Evolutionary conservation across 2,888 invertebrate species (phyloP), one percentile per base, ranked within the genome.

Genomic region (Drosophila fungiperda): DNA sequence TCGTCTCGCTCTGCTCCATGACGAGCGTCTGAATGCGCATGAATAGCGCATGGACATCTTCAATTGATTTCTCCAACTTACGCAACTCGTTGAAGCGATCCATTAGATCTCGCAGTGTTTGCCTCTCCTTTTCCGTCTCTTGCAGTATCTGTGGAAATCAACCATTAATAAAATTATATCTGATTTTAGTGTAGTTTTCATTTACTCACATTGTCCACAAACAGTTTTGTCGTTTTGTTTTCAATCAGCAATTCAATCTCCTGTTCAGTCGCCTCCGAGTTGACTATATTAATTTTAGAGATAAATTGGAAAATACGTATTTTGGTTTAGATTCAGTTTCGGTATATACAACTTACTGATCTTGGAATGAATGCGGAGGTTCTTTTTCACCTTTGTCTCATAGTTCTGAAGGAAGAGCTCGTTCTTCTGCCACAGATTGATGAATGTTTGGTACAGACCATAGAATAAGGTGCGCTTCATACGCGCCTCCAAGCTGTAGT

Each of bases 41-140:
- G 73, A 93, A 93, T 35, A 93, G 79, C 2, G 93, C 92, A 67
- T 93, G 93, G 0, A 93, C 93, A 83, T 93, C 93, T 69, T 92
- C 92, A 60, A 93, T 91, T 15, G 93, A 93, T 69, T 92, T 92
- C 65, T 93, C 93, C 48, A 93, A 73, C 57, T 92, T 93, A 55
- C 91, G 91, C 23, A 93, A 78, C 80, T 93, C 92, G 35, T 92
- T 92, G 55, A 93, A 92, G 12, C 93, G 89, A 65, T 92, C 92
- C 89, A 93, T 92, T 17, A 93, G 83, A 81, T 93, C 93, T 36
- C 93, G 83, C 38, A 93, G 68, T 1, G 91, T 91, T 70, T 89
- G 87, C 17, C 93, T 86, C 61, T 93, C 93, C 69, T 92, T 92
- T 75, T 93, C 93, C 6, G 93, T 93, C 70, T 93, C 93, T 83